phyloP scores from a whole-genome alignment of 2,113 vertebrate genomes.

The Upupa epops region DNA sequence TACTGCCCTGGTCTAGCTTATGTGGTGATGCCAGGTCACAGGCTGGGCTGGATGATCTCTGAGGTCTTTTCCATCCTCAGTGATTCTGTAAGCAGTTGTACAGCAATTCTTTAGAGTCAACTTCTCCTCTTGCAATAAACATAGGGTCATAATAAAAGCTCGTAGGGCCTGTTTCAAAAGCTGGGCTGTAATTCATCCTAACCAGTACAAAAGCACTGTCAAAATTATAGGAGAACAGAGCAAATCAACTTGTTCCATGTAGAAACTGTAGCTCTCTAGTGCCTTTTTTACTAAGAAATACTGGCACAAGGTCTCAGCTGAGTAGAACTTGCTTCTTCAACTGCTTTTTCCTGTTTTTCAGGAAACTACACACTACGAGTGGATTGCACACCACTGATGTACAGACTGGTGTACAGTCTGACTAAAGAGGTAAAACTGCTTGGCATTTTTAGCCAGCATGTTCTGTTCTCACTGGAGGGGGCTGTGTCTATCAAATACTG shows the following conservation, averaged over 20 bases:
- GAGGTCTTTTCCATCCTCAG: too few relatives aligned
- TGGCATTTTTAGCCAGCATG: background rate
- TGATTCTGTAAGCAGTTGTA: background rate
- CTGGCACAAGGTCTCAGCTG: background rate
- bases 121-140: background rate
- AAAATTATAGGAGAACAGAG: background rate
- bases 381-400: constrained; percentile 91
- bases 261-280: background rate
- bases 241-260: background rate
- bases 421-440: constrained; percentile 85
- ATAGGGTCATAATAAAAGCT: background rate
- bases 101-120: background rate
- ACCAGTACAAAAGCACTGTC: background rate
- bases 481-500: background rate
- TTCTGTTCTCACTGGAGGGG: background rate
- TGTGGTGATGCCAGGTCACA: too few relatives aligned
- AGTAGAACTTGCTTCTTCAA: background rate
- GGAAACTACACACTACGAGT: constrained; percentile 95
- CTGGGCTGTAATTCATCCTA: background rate
- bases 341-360: constrained; percentile 57
- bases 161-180: background rate
- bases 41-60: too few relatives aligned
- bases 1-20: too few relatives aligned
- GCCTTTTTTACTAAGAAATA: background rate
- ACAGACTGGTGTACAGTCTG: constrained; percentile 86